Base-by-base conservation (phyloP, 2,888 invertebrate genomes). In the Chrysotoxum bicinctum region DNA sequence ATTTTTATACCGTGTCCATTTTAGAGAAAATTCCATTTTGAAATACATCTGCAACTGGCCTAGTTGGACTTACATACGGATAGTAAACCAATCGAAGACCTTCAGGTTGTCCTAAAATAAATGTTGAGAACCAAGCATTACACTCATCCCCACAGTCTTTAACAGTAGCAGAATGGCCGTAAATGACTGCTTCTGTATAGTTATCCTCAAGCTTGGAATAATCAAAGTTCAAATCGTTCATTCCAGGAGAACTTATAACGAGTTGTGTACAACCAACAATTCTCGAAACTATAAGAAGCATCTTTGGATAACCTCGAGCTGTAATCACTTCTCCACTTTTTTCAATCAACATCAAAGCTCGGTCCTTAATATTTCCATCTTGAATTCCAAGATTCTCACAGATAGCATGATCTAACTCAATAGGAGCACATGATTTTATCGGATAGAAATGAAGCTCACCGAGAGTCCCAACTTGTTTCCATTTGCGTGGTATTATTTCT, bases 111-210 rank as follows among this genome's bases (percentile, higher is more conserved):
- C 93, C 92, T 2, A 90, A 64, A 62, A 91, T 88, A 40, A 30
- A 90, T 58, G 92, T 93, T 0, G 95, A 94, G 88, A 97, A 93
- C 97, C 97, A 97, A 69, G 94, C 93, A 19, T 95, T 94, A 12
- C 94, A 94, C 87, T 94, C 94, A 78, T 94, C 94, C 0, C 97
- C 97, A 89, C 97, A 97, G 89, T 96, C 95, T 87, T 94, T 93
- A 0, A 95, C 95, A 0, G 93, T 92, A 1, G 96, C 93, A 0
- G 92, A 89, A 1, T 92, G 92, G 12, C 93, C 93, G 94, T 94
- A 95, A 1, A 95, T 93, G 0, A 91, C 89, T 0, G 94, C 94
- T 5, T 90, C 92, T 87, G 91, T 87, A 78, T 89, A 88, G 35
- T 86, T 85, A 2, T 87, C 87, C 0, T 89, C 88, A 32, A 93